A percentile compares a stretch with the other conserved stretches of the same genome.
Evolutionary conservation across 1,140 invertebrate species (phyloP).

Genomic region (Drosophila equinoxialis): DNA sequence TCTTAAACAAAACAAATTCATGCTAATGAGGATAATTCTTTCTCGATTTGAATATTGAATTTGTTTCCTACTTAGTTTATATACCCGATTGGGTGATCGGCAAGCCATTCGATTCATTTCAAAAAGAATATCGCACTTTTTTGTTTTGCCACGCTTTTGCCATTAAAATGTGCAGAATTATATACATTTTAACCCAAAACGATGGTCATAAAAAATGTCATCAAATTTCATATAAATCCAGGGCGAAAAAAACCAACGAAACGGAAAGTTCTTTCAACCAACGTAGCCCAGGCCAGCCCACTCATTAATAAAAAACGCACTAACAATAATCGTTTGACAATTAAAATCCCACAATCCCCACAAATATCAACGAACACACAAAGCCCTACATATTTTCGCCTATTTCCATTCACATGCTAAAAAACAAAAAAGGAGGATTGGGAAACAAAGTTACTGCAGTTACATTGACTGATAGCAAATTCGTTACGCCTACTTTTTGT

Average conservation of each 20-base stretch:
- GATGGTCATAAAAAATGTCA: slow-evolving; percentile 54
- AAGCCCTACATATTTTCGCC: slow-evolving; percentile 10
- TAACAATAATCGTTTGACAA: slow-evolving; percentile 51
- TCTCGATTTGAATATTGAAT: too few species aligned
- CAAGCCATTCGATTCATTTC: neutral
- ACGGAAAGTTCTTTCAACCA: slow-evolving; percentile 19
- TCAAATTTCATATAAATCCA: slow-evolving; percentile 41
- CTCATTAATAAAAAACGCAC: slow-evolving; percentile 60
- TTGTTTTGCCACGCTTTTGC: slow-evolving; percentile 42
- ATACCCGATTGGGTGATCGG: too few species aligned
- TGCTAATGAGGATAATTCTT: too few species aligned
- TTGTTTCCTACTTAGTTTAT: too few species aligned
- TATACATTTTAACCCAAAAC: slow-evolving; percentile 16
- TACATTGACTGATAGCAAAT: slow-evolving; percentile 77
- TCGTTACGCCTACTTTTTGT: slow-evolving; percentile 71
- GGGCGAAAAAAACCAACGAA: neutral
- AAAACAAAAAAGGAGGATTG: slow-evolving; percentile 24
- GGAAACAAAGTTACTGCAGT: slow-evolving; percentile 33
- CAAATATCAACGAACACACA: slow-evolving; percentile 27
- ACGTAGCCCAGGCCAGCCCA: slow-evolving; percentile 43
- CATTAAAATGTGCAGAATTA: slow-evolving; percentile 36
- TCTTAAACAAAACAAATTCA: too few species aligned
- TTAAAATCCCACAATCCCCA: slow-evolving; percentile 66
- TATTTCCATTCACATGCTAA: slow-evolving; percentile 52
- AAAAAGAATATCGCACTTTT: neutral